Evolutionary conservation across 2,113 vertebrate genomes (phyloP), one percentile per base, ranked within the genome.

Genomic region (Toxostoma redivivum): DNA sequence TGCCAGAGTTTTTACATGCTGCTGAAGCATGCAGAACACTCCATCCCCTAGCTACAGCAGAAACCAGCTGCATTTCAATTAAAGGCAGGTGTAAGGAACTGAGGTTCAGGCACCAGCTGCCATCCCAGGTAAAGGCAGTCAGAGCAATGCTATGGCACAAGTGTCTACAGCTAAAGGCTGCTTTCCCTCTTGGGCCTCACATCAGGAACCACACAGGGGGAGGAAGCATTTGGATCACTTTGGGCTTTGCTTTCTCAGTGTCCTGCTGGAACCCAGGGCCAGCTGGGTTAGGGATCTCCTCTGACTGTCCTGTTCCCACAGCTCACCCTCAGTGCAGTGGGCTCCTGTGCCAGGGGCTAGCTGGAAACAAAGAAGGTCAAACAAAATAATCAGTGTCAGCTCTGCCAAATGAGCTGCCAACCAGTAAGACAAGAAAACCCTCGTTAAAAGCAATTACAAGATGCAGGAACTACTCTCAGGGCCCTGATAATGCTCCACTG

Each of bases 231-330:
- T 62, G 20, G 17, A 10, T 61, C 42, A 38, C 48, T 71, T 23
- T 16, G 27, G 73, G 48, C 23, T 78, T 33, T 65, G 30, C 50
- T 65, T 54, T 51, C n/a, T 35, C n/a, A 3, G 31, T 16, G 12
- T 10, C 76, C 67, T 65, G 71, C 35, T 60, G 53, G 33, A 12
- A 18, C 16, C 47, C 35, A 30, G n/a, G 22, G 53, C 66, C 28
- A 60, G 28, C 17, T 4, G 38, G 77, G 17, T 3, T 40, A 28
- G 31, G 17, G 23, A 42, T 38, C 18, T 58, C 42, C 79, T 72
- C 4, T 35, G 27, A 2, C n/a, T 7, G 0, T 35, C 76, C 47
- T 20, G 8, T 38, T 51, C 40, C 60, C 0, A 0, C 18, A 48
- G 25, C 42, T 57, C 40, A 4, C 18, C 1, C 65, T 31, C 57